These are phyloP conservation scores for Nannobrachium achirus DNA, from an alignment of 2,113 vertebrate species.

Conservation along the genomic window DNA sequence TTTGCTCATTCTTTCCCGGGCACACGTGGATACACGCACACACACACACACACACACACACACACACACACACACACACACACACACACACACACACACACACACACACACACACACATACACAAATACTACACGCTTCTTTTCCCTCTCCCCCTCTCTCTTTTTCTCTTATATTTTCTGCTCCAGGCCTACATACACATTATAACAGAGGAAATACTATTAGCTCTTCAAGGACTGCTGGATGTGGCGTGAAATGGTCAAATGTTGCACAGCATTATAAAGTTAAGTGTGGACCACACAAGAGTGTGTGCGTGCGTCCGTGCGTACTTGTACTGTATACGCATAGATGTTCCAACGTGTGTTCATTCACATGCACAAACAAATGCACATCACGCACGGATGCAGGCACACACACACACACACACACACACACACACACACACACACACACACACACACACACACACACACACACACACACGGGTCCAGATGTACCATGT, in stretches of 20 bases:
- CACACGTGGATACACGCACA: too few relatives aligned
- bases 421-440: neutral
- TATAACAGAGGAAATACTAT: conserved; percentile 67
- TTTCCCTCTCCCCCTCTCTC: conserved; percentile 7
- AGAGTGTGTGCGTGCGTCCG: too few relatives aligned
- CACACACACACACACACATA: conserved; percentile 2
- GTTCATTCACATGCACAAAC: neutral
- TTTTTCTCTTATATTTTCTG: conserved; percentile 13
- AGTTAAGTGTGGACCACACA: conserved; percentile 60
- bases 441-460: conserved; percentile 6
- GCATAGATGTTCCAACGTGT: neutral
- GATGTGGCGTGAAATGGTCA: conserved; percentile 69
- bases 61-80: neutral
- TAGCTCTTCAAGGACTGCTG: conserved; percentile 68
- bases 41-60: neutral
- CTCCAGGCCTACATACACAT: conserved; percentile 25
- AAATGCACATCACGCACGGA: neutral
- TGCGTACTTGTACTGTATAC: neutral
- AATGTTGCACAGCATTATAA: conserved; percentile 52
- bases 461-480: conserved; percentile 26
- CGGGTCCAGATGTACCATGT: conserved; percentile 65
- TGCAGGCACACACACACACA: conserved; percentile 28
- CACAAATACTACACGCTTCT: neutral
- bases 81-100: conserved; percentile 3
- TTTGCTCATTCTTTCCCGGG: conserved; percentile 19